Percentiles rank a stretch among this genome's conserved stretches.
Evolutionary conservation across 1,140 invertebrate genomes (phyloP).

Genomic region (Paracyclopina nana): DNA sequence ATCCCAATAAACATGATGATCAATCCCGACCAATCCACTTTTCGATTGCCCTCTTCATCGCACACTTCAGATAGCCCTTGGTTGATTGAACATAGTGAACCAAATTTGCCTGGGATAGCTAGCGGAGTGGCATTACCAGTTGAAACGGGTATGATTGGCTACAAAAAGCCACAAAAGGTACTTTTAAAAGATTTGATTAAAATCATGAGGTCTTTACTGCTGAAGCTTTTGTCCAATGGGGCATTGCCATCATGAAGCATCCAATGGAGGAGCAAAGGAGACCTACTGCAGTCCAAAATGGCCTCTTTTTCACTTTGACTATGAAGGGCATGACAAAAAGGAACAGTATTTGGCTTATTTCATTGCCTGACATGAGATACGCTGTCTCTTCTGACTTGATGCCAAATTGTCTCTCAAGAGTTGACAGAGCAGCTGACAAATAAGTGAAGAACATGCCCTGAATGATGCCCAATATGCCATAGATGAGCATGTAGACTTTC

Average conservation of each 20-base stretch:
- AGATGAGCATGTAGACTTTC: slow-evolving; percentile 11
- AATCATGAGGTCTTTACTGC: background rate
- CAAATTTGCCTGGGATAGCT: too few relatives aligned
- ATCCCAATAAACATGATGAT: slow-evolving; percentile 14
- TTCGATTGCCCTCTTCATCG: background rate
- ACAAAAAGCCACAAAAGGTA: background rate
- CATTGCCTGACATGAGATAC: slow-evolving; percentile 13
- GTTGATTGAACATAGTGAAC: too few relatives aligned
- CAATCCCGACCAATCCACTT: slow-evolving; percentile 4
- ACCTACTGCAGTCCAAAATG: background rate
- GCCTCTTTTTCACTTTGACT: background rate
- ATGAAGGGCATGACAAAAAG: slow-evolving; percentile 15
- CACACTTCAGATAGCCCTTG: too few relatives aligned
- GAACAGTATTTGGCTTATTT: slow-evolving; percentile 12
- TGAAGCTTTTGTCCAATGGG: slow-evolving; percentile 3
- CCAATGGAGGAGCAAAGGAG: background rate
- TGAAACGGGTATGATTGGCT: background rate
- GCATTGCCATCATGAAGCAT: background rate
- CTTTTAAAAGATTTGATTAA: background rate
- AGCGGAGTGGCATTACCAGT: too few relatives aligned
- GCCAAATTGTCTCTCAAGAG: slow-evolving; percentile 15
- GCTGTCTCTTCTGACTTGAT: slow-evolving; percentile 16
- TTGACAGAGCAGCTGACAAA: slow-evolving; percentile 4
- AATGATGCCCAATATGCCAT: slow-evolving; percentile 13
- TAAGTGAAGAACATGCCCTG: slow-evolving; percentile 15